These are phyloP conservation scores for Merodon equestris DNA, from an alignment of 2,888 invertebrate species.

Conservation along the genomic window DNA sequence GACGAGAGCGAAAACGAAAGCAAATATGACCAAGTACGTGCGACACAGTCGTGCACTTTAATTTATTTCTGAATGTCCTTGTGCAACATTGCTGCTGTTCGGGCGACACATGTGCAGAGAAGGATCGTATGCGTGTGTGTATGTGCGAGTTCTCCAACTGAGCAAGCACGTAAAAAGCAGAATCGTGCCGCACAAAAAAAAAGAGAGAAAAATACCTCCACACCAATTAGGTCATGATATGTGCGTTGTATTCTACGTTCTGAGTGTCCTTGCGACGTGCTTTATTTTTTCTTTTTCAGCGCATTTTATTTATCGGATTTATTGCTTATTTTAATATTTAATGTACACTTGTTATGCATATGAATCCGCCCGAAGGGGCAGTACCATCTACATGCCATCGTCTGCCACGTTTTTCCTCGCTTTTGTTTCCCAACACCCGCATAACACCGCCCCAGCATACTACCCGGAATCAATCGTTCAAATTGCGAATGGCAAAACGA, in stretches of 20 bases:
- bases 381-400: no score
- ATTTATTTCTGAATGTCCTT: constrained; percentile 25
- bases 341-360: constrained; percentile 56
- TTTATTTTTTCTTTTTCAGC: constrained; percentile 24
- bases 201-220: constrained; percentile 14
- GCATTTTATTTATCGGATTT: constrained; percentile 35
- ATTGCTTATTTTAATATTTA: constrained; percentile 61
- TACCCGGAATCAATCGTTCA: constrained; percentile 15
- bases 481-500: no score
- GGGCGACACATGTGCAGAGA: no score
- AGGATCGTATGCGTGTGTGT: constrained; percentile 20
- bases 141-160: constrained; percentile 11
- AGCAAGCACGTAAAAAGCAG: constrained; percentile 36
- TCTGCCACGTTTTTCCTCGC: constrained; percentile 12
- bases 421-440: no score
- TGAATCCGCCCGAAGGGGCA: no score
- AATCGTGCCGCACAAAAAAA: constrained; percentile 4
- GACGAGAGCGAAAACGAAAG: no score
- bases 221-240: constrained; percentile 53
- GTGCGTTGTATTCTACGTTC: not conserved
- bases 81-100: constrained; percentile 26
- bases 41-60: no score
- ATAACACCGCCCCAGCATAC: no score
- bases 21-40: no score
- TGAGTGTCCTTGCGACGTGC: not conserved